Evolutionary conservation across 2,797 vertebrate genomes (phyloP).

Genomic region (Microctenopoma stevenorrisi): DNA sequence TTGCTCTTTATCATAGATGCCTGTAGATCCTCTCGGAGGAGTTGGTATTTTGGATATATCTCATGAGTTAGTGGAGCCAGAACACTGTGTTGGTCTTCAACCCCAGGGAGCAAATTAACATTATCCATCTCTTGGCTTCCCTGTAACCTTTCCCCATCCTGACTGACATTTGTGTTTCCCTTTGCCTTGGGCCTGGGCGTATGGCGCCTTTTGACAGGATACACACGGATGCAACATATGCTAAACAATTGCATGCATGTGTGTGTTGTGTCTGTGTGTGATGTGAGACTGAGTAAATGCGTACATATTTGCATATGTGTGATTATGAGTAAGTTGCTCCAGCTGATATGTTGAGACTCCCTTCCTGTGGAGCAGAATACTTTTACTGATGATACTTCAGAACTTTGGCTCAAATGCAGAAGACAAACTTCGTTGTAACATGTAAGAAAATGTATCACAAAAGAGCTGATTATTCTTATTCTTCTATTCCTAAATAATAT

Average conservation of each 20-base stretch:
- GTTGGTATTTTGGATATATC: constrained; percentile 68
- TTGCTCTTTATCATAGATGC: constrained; percentile 34
- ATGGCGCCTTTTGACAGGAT: constrained; percentile 65
- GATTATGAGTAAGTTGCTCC: constrained; percentile 40
- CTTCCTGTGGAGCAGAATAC: constrained; percentile 42
- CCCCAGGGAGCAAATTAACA: constrained; percentile 83
- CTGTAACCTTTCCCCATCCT: constrained; percentile 81
- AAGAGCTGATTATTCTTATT: too few species aligned
- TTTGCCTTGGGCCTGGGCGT: constrained; percentile 75
- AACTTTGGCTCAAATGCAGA: too few species aligned
- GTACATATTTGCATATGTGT: constrained; percentile 11
- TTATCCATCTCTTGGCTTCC: constrained; percentile 68
- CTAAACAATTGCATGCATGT: constrained; percentile 60
- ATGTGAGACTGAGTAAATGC: constrained; percentile 49
- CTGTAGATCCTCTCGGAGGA: constrained; percentile 45
- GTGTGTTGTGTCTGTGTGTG: constrained; percentile 35
- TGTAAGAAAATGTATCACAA: too few species aligned
- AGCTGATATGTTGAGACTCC: constrained; percentile 61
- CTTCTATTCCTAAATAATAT: too few species aligned
- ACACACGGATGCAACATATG: constrained; percentile 74
- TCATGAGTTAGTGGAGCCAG: constrained; percentile 54
- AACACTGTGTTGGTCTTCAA: constrained; percentile 59
- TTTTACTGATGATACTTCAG: too few species aligned
- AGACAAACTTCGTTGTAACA: too few species aligned
- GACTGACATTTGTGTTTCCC: constrained; percentile 83